A percentile compares a stretch with the other conserved stretches of the same genome.
These are phyloP conservation scores for Paradoxurus hermaphroditus DNA, from an alignment of 2,113 vertebrate genomes.

Conservation along the genomic window DNA sequence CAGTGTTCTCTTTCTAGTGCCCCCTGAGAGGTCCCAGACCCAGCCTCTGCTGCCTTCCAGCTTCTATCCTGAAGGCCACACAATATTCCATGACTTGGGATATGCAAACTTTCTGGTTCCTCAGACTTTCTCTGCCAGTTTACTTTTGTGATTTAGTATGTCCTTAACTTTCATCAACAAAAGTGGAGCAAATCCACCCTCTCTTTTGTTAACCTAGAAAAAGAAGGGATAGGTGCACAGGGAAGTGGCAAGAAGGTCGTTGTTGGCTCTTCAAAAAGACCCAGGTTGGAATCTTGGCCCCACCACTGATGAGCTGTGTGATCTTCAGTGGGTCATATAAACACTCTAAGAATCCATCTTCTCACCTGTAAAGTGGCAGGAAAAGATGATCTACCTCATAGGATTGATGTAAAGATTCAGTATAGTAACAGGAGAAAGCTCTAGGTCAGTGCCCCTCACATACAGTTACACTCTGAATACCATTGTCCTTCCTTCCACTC, in stretches of 20 bases:
- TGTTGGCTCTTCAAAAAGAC: not conserved
- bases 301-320: not conserved
- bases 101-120: not conserved
- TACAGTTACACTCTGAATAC: not conserved
- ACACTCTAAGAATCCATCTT: not conserved
- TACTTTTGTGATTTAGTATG: not conserved
- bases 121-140: not conserved
- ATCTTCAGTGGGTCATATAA: not conserved
- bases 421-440: not conserved
- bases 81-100: not conserved
- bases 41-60: not conserved
- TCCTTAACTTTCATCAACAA: not conserved
- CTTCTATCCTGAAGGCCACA: not conserved
- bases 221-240: not conserved
- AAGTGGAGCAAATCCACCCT: not conserved
- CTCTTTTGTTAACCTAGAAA: not conserved
- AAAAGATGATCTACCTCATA: not conserved
- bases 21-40: not conserved
- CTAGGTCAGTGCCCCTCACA: not conserved
- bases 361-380: not conserved
- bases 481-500: rapidly evolving
- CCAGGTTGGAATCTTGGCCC: not conserved
- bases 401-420: not conserved
- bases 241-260: not conserved
- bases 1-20: not conserved